A percentile compares a stretch with the other conserved stretches of the same genome.
Evolutionary conservation across 2,797 vertebrate genomes (phyloP).

Genomic region (Lagorchestes hirsutus): DNA sequence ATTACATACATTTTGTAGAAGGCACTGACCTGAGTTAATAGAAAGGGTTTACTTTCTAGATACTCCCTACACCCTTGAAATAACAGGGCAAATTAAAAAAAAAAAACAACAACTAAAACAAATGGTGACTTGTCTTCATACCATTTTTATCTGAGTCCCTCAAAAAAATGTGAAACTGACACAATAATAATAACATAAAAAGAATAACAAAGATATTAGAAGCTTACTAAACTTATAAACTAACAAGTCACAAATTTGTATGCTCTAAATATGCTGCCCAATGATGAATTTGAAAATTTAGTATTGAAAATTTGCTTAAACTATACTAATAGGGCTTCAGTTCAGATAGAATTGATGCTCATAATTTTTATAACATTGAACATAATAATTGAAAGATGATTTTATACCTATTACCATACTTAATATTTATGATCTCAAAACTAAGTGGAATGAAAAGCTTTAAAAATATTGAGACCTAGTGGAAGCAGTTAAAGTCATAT

Average conservation of each 20-base stretch:
- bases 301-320: not conserved
- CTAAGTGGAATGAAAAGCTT: not conserved
- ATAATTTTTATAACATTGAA: not conserved
- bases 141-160: not conserved
- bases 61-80: not conserved
- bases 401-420: not conserved
- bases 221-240: not conserved
- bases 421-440: not conserved
- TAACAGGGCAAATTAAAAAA: not conserved
- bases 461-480: not conserved
- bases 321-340: not conserved
- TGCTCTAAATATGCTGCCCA: not conserved
- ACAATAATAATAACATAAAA: not conserved
- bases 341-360: not conserved
- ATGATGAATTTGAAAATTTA: not conserved
- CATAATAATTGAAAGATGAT: not conserved
- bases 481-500: not conserved
- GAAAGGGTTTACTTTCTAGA: not conserved
- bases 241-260: not conserved
- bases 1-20: not conserved
- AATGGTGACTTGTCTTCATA: not conserved
- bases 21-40: not conserved
- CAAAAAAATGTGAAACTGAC: not conserved
- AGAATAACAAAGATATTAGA: not conserved
- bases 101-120: not conserved